Evolutionary conservation across 92 coral and sea anemone species (phyloP).

Genomic region (Umimayanthus kanabou): DNA sequence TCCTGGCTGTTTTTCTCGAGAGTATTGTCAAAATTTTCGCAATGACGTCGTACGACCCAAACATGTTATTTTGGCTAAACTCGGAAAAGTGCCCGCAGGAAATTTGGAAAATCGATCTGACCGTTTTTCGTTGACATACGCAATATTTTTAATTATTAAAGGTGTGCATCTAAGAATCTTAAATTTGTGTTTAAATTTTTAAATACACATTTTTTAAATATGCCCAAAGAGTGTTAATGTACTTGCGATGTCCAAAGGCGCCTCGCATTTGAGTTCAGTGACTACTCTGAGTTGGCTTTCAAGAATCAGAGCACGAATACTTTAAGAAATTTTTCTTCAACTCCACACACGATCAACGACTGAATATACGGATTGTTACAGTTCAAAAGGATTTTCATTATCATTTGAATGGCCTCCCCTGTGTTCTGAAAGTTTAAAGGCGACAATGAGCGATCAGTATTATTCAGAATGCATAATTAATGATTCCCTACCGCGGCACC

Average conservation of each 20-base stretch:
- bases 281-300: background rate
- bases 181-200: constrained; percentile 23
- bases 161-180: constrained; percentile 15
- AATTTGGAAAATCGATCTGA: background rate
- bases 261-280: background rate
- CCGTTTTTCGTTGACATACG: background rate
- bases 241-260: background rate
- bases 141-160: constrained; percentile 41
- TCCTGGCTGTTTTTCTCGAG: background rate
- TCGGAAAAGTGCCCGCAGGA: background rate
- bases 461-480: constrained; percentile 17
- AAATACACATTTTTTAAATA: background rate
- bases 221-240: background rate
- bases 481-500: constrained; percentile 6
- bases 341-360: background rate
- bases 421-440: constrained; percentile 12
- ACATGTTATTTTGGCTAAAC: background rate
- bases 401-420: constrained; percentile 19
- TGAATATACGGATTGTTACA: background rate
- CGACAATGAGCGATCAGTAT: constrained; percentile 24
- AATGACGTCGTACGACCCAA: background rate
- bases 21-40: background rate
- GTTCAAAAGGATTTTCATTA: constrained; percentile 13
- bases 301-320: background rate
- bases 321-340: background rate